phyloP scores from a whole-genome alignment of 2,797 vertebrate genomes.

The Denticeps clupeoides region DNA sequence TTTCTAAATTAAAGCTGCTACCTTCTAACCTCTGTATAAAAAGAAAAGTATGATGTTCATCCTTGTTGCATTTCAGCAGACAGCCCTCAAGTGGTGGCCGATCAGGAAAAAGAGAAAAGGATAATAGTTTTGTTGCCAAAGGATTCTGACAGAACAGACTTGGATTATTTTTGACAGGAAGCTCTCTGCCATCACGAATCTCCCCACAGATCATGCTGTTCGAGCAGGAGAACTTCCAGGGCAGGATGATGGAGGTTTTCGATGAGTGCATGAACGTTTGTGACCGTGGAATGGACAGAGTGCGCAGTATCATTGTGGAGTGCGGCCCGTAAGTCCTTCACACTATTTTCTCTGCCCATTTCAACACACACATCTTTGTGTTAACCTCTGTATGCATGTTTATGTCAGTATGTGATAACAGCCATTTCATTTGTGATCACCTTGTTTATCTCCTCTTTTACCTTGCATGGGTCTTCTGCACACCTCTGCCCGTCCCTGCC shows the following conservation, averaged over 20 bases:
- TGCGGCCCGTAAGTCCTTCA: slow-evolving; percentile 82
- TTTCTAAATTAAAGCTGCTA: too few relatives aligned
- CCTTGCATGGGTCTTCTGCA: not conserved
- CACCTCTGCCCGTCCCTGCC: not conserved
- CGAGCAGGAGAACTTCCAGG: slow-evolving; percentile 96
- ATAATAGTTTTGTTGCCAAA: too few relatives aligned
- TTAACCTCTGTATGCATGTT: too few relatives aligned
- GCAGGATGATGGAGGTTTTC: slow-evolving; percentile 77
- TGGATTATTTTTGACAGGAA: too few relatives aligned
- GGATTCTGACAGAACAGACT: too few relatives aligned
- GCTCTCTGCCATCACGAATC: not conserved
- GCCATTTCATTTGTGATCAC: slow-evolving; percentile 3
- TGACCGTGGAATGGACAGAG: slow-evolving; percentile 77
- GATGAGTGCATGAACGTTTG: slow-evolving; percentile 81
- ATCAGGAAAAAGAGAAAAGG: too few relatives aligned
- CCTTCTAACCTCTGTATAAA: too few relatives aligned
- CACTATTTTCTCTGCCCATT: not conserved
- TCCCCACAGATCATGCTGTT: slow-evolving; percentile 71
- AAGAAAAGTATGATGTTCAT: too few relatives aligned
- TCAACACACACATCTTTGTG: too few relatives aligned
- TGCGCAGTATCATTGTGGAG: slow-evolving; percentile 81
- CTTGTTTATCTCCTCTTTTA: not conserved
- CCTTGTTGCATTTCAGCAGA: too few relatives aligned
- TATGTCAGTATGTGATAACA: too few relatives aligned
- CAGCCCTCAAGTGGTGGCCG: too few relatives aligned